A percentile compares a stretch with the other conserved stretches of the same genome.
These are phyloP conservation scores for Drosophila santomea DNA, from an alignment of 1,140 invertebrate species.

Conservation along the genomic window DNA sequence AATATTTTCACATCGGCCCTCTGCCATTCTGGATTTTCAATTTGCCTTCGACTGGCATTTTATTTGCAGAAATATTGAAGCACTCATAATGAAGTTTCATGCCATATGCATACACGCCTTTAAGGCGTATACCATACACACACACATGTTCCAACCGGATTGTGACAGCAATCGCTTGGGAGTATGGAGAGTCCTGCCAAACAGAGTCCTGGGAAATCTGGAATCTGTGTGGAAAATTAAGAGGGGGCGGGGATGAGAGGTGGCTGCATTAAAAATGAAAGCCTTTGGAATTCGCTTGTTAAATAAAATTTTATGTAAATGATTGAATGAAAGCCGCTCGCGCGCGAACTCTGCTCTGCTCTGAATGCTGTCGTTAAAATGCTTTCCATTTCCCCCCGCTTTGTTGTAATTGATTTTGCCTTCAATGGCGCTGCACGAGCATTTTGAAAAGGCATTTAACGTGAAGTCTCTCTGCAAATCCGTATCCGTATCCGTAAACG, in stretches of 20 bases:
- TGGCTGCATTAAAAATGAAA: constrained; percentile 60
- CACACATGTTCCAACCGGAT: constrained; percentile 6
- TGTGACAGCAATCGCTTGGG: constrained; percentile 36
- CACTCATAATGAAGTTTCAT: constrained; percentile 67
- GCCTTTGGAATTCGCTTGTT: constrained; percentile 62
- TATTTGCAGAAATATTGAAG: constrained; percentile 62
- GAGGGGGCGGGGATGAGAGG: too few relatives aligned
- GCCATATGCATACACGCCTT: constrained; percentile 57
- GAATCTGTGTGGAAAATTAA: not conserved
- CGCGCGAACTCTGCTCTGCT: not conserved
- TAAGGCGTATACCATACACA: constrained; percentile 23
- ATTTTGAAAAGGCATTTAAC: constrained; percentile 43
- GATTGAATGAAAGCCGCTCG: constrained; percentile 36
- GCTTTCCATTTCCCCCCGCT: constrained; percentile 38
- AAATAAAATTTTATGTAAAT: constrained; percentile 67
- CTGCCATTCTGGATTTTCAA: constrained; percentile 40
- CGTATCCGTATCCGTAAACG: not conserved
- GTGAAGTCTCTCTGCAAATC: not conserved
- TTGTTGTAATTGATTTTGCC: constrained; percentile 46
- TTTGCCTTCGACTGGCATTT: constrained; percentile 49
- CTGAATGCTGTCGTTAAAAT: constrained; percentile 46
- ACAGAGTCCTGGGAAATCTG: constrained; percentile 7
- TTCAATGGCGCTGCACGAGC: constrained; percentile 22
- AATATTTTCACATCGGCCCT: constrained; percentile 48
- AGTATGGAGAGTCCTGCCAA: not conserved